Percentiles rank a stretch among this genome's conserved stretches.
These are phyloP conservation scores for Drosophila mulleri DNA, from an alignment of 2,888 invertebrate genomes.

Conservation along the genomic window DNA sequence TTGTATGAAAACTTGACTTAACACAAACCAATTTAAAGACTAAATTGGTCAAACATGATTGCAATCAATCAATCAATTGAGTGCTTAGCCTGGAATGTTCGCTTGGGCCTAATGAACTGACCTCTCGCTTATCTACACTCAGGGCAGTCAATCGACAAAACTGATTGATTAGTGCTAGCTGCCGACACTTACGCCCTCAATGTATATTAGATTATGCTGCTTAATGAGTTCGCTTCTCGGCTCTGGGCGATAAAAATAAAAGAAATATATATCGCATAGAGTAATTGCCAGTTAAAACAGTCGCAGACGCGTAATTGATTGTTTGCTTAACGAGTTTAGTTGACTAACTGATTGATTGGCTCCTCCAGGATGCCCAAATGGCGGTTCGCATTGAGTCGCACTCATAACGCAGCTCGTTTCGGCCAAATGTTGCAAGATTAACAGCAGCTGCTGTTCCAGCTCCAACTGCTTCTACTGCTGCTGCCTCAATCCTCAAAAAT, in stretches of 20 bases:
- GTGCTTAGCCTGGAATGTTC: neutral
- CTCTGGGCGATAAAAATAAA: neutral
- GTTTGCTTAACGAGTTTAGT: constrained; percentile 21
- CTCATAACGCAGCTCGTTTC: constrained; percentile 54
- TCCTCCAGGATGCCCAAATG: neutral
- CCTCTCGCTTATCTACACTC: neutral
- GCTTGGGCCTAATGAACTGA: neutral
- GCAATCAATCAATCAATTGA: neutral
- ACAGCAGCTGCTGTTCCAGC: constrained; percentile 22
- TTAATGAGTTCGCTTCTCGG: neutral
- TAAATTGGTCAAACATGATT: neutral
- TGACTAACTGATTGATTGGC: constrained; percentile 33
- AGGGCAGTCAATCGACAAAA: neutral
- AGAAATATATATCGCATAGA: neutral
- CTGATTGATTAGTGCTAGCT: constrained; percentile 10
- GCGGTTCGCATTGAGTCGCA: constrained; percentile 8
- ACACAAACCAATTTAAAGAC: too few species aligned
- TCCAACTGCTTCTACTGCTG: neutral
- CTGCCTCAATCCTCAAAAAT: constrained; percentile 36
- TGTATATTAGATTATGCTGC: constrained; percentile 4
- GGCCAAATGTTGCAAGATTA: constrained; percentile 49
- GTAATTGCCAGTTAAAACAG: constrained; percentile 17
- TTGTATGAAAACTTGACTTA: too few species aligned
- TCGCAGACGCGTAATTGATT: constrained; percentile 8
- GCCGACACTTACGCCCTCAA: constrained; percentile 1